phyloP scores from a whole-genome alignment of 1,140 invertebrate species.

The Phthorimaea operculella region DNA sequence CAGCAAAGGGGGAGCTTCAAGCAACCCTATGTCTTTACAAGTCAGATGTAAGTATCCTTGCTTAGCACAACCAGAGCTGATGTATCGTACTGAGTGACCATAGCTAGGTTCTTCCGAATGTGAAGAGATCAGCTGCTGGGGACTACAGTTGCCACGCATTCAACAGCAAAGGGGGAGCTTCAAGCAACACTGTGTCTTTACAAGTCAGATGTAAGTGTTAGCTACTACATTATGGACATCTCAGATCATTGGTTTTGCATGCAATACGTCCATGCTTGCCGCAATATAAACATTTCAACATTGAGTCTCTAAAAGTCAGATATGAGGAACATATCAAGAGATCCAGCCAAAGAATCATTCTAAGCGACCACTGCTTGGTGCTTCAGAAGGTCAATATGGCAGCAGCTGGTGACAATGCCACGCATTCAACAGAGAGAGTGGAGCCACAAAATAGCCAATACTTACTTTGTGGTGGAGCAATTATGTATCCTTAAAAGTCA shows the following conservation, averaged over 20 bases:
- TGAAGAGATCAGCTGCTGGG: constrained; percentile 75
- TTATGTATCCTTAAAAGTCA: constrained; percentile 75
- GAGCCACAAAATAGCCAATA: too few species aligned
- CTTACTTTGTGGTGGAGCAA: too few species aligned
- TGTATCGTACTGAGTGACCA: constrained; percentile 80
- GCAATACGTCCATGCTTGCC: too few species aligned
- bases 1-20: constrained; percentile 75
- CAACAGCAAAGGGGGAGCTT: constrained; percentile 77
- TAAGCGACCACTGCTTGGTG: constrained; percentile 80
- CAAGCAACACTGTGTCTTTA: constrained; percentile 75
- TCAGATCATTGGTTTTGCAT: too few species aligned
- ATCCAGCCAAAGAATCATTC: constrained; percentile 76
- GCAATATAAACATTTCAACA: too few species aligned
- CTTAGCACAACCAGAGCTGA: constrained; percentile 75
- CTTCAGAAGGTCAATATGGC: constrained; percentile 77
- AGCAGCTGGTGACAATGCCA: constrained; percentile 80
- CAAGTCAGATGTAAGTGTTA: constrained; percentile 73
- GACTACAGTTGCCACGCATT: constrained; percentile 79
- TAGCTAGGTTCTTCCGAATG: constrained; percentile 80
- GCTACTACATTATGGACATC: too few species aligned
- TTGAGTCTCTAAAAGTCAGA: too few species aligned
- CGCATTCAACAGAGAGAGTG: constrained; percentile 77
- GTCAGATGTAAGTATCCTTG: too few species aligned
- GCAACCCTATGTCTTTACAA: constrained; percentile 74
- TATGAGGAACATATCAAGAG: constrained; percentile 53